A percentile compares a stretch with the other conserved stretches of the same genome.
These are phyloP conservation scores for Nyctereutes procyonoides DNA, from an alignment of 2,113 vertebrate species.

Conservation along the genomic window DNA sequence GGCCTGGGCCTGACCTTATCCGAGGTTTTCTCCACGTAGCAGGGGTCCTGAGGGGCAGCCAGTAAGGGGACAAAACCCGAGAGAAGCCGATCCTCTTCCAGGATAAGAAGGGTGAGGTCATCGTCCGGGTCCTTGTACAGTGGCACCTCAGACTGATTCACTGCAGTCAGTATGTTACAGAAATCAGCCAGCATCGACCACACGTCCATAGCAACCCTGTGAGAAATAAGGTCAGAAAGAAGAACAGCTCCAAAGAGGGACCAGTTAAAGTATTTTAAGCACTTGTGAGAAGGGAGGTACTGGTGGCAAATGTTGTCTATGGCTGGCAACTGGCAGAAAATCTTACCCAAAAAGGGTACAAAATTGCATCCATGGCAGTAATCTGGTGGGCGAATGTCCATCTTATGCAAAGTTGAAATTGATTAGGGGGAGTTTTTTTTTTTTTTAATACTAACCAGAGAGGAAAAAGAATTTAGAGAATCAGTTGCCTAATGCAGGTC, in stretches of 20 bases:
- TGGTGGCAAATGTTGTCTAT: conserved; percentile 74
- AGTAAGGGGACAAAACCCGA: conserved; percentile 98
- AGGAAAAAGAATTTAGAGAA: conserved; percentile 72
- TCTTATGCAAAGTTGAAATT: conserved; percentile 56
- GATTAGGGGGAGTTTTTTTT: conserved; percentile 40
- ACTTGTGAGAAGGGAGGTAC: conserved; percentile 80
- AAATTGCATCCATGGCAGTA: conserved; percentile 65
- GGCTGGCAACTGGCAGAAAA: conserved; percentile 57
- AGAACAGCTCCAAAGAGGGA: conserved; percentile 81
- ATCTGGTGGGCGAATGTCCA: background rate
- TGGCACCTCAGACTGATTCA: conserved; percentile 96
- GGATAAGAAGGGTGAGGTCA: conserved; percentile 94
- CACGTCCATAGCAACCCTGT: conserved; percentile 91
- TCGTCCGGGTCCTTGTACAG: conserved; percentile 98
- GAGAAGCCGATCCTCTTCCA: conserved; percentile 97
- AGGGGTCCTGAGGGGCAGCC: conserved; percentile 97
- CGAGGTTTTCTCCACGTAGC: conserved; percentile 96
- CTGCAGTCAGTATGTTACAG: conserved; percentile 95
- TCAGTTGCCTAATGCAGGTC: conserved; percentile 54
- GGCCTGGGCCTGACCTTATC: conserved; percentile 92
- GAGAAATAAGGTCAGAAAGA: conserved; percentile 81
- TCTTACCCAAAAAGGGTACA: conserved; percentile 37
- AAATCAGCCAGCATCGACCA: conserved; percentile 96
- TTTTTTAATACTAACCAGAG: background rate
- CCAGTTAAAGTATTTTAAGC: conserved; percentile 81